Evolutionary conservation across 1,140 invertebrate genomes (phyloP).

Genomic region (Epicauta chinensis): DNA sequence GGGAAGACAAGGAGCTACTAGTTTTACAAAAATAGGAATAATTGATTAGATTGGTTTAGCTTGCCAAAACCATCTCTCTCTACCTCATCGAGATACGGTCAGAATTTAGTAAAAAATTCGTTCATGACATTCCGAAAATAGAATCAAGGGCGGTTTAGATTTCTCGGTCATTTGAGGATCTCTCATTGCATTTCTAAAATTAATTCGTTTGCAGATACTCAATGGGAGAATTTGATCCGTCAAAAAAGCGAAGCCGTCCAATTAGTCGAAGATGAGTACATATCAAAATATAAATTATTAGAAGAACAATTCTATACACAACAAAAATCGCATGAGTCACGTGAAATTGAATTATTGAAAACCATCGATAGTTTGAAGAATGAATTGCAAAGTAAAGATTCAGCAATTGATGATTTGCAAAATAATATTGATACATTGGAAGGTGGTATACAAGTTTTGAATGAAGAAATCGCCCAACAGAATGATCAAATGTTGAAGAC

Average conservation of each 20-base stretch:
- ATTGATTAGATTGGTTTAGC: not conserved
- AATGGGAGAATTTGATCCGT: slow-evolving; percentile 48
- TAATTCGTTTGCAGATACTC: slow-evolving; percentile 40
- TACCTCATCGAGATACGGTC: too few species aligned
- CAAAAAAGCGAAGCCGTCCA: slow-evolving; percentile 50
- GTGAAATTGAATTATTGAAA: slow-evolving; percentile 40
- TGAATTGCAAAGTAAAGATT: slow-evolving; percentile 38
- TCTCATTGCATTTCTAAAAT: too few species aligned
- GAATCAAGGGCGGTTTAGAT: not conserved
- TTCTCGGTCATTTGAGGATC: not conserved
- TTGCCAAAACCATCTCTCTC: not conserved
- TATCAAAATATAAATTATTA: slow-evolving; percentile 45
- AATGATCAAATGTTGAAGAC: slow-evolving; percentile 28
- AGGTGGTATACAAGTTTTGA: slow-evolving; percentile 42
- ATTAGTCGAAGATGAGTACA: slow-evolving; percentile 47
- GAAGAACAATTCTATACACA: slow-evolving; percentile 41
- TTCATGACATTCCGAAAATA: not conserved
- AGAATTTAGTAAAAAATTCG: not conserved
- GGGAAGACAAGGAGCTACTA: too few species aligned
- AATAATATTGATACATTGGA: slow-evolving; percentile 41
- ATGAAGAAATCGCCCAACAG: slow-evolving; percentile 39
- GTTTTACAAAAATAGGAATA: not conserved
- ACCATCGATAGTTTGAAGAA: slow-evolving; percentile 40
- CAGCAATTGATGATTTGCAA: slow-evolving; percentile 40
- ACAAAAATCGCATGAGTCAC: slow-evolving; percentile 37